A percentile compares a stretch with the other conserved stretches of the same genome.
Evolutionary conservation across 2,888 invertebrate genomes (phyloP).

Genomic region (Drosophila mimetica): DNA sequence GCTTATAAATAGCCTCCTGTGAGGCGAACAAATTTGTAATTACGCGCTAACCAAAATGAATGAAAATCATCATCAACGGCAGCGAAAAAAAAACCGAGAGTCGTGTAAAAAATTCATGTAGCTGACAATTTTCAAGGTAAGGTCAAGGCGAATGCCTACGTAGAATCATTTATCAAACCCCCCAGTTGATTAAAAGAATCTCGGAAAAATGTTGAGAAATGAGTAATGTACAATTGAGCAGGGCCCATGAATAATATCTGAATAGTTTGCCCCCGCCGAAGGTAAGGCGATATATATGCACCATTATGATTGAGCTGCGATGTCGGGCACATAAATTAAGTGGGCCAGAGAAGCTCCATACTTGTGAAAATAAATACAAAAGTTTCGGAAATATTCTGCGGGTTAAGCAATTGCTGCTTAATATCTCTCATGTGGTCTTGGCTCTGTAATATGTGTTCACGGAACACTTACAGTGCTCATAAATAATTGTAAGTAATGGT

Average conservation of each 20-base stretch:
- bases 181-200: slow-evolving; percentile 24
- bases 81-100: slow-evolving; percentile 5
- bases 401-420: slow-evolving; percentile 47
- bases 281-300: slow-evolving; percentile 40
- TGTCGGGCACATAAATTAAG: slow-evolving; percentile 32
- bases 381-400: slow-evolving; percentile 3
- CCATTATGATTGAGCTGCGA: not conserved
- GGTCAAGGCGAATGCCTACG: slow-evolving; percentile 72
- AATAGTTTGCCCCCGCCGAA: slow-evolving; percentile 31
- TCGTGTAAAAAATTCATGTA: slow-evolving; percentile 57
- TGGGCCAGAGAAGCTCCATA: not conserved
- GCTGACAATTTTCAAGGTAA: slow-evolving; percentile 75
- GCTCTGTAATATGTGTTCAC: slow-evolving; percentile 45
- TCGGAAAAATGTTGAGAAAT: slow-evolving; percentile 40
- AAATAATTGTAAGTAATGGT: slow-evolving; percentile 63
- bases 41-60: slow-evolving; percentile 51
- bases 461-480: slow-evolving; percentile 46
- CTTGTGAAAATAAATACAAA: slow-evolving; percentile 31
- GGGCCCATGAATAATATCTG: slow-evolving; percentile 56
- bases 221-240: slow-evolving; percentile 27
- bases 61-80: slow-evolving; percentile 3
- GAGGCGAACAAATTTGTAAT: slow-evolving; percentile 57
- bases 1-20: slow-evolving; percentile 64
- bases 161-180: slow-evolving; percentile 66
- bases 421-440: slow-evolving; percentile 26